These are phyloP conservation scores for Malacosoma neustria DNA, from an alignment of 2,888 invertebrate species.

Conservation along the genomic window DNA sequence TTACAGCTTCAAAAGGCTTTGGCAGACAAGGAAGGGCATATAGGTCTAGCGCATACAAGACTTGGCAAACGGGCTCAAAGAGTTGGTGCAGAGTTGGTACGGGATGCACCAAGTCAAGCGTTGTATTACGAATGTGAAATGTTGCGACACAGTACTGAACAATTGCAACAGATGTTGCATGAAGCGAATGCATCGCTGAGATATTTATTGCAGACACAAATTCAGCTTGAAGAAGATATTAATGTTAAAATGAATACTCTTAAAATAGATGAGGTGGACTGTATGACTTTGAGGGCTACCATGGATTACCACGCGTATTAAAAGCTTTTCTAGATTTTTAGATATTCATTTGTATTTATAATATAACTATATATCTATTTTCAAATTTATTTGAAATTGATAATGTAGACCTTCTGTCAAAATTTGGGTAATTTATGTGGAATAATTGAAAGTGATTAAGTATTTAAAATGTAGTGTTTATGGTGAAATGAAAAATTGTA, in stretches of 20 bases:
- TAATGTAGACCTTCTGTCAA: no score
- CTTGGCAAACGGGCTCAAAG: slow-evolving; percentile 87
- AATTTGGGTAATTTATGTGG: no score
- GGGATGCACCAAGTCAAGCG: slow-evolving; percentile 86
- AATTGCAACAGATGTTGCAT: slow-evolving; percentile 80
- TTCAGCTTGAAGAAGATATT: slow-evolving; percentile 93
- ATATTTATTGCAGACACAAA: slow-evolving; percentile 88
- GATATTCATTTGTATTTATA: no score
- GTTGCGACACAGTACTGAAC: slow-evolving; percentile 78
- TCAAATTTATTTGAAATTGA: no score
- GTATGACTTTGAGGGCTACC: slow-evolving; percentile 84
- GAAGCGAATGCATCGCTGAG: slow-evolving; percentile 85
- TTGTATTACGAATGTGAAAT: slow-evolving; percentile 83
- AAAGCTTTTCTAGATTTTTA: no score
- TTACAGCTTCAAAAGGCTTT: slow-evolving; percentile 84
- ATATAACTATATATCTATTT: no score
- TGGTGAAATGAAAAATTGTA: no score
- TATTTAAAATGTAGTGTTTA: no score
- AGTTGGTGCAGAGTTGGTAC: slow-evolving; percentile 86
- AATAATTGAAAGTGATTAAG: no score
- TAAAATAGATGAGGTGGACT: slow-evolving; percentile 95
- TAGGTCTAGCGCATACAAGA: slow-evolving; percentile 88
- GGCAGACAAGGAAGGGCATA: slow-evolving; percentile 86
- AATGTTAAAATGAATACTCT: slow-evolving; percentile 92
- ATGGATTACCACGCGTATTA: slow-evolving; percentile 85